Conservation (phyloP, 2,113 vertebrate species). For the Lophius piscatorius region DNA sequence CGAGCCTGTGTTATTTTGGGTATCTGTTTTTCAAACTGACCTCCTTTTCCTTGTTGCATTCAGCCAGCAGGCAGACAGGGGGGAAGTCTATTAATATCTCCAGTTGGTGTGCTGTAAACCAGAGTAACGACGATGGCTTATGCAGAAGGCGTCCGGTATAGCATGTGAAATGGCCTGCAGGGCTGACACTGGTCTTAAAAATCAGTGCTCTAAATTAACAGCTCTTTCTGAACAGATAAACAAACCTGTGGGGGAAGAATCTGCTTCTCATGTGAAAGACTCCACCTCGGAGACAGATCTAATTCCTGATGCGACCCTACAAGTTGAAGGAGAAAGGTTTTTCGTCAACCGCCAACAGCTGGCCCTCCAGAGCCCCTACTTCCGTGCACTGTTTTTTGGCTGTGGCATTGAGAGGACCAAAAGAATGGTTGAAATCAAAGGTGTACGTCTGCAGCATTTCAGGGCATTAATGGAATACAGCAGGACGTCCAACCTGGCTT, state of each 20-base stretch:
- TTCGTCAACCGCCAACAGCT: slow-evolving; percentile 81
- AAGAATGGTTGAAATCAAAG: slow-evolving; percentile 79
- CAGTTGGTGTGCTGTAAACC: slow-evolving; percentile 47
- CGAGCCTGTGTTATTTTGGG: slow-evolving; percentile 28
- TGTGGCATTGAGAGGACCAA: slow-evolving; percentile 79
- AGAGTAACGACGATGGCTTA: slow-evolving; percentile 25
- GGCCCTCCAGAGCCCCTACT: slow-evolving; percentile 84
- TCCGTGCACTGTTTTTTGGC: slow-evolving; percentile 88
- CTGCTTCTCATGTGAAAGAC: slow-evolving; percentile 11
- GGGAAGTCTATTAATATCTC: slow-evolving; percentile 64
- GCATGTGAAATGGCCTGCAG: slow-evolving; percentile 63
- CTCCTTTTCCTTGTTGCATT: slow-evolving; percentile 35
- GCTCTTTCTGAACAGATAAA: slow-evolving; percentile 16
- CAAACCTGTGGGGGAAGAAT: slow-evolving; percentile 23
- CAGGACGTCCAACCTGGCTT: slow-evolving; percentile 64
- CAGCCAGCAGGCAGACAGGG: slow-evolving; percentile 19
- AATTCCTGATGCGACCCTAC: slow-evolving; percentile 67
- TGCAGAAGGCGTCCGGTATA: slow-evolving; percentile 13
- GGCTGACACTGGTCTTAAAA: slow-evolving; percentile 24
- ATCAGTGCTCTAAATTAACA: neutral
- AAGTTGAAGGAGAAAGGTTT: slow-evolving; percentile 81
- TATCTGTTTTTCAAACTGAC: slow-evolving; percentile 44
- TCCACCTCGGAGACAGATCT: slow-evolving; percentile 10
- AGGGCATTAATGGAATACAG: slow-evolving; percentile 80
- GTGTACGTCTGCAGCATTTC: slow-evolving; percentile 77